A percentile compares a stretch with the other conserved stretches of the same genome.
Evolutionary conservation across 92 coral and sea anemone species (phyloP).

Genomic region (Pocillopora grandis): DNA sequence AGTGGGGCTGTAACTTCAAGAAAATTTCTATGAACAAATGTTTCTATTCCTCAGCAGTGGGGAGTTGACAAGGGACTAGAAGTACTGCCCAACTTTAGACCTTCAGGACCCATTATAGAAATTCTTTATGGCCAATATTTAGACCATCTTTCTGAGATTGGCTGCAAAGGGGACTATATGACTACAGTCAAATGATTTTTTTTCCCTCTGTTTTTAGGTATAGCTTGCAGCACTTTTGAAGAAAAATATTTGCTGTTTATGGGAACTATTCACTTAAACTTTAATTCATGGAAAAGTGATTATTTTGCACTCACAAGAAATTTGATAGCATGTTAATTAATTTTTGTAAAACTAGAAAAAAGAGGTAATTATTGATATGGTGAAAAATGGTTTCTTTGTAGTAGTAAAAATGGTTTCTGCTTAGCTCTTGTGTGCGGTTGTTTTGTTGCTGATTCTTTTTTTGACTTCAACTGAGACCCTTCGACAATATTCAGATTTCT

Average conservation of each 20-base stretch:
- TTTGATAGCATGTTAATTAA: constrained; percentile 17
- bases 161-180: background rate
- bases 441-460: background rate
- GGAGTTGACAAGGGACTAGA: too few species aligned
- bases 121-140: too few species aligned
- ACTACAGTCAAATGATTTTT: background rate
- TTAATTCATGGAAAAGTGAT: constrained; percentile 17
- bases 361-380: background rate
- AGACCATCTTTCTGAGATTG: too few species aligned
- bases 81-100: too few species aligned
- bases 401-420: background rate
- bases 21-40: too few species aligned
- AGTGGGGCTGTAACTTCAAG: too few species aligned
- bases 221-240: background rate
- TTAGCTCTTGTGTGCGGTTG: background rate
- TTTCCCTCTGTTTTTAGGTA: constrained; percentile 5
- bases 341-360: constrained; percentile 23
- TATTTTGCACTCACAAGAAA: constrained; percentile 26
- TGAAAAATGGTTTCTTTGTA: background rate
- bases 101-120: too few species aligned
- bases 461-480: background rate
- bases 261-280: background rate
- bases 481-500: background rate
- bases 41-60: too few species aligned
- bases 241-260: background rate